These are phyloP conservation scores for Silurus glanis DNA, from an alignment of 2,113 vertebrate genomes.

Conservation along the genomic window DNA sequence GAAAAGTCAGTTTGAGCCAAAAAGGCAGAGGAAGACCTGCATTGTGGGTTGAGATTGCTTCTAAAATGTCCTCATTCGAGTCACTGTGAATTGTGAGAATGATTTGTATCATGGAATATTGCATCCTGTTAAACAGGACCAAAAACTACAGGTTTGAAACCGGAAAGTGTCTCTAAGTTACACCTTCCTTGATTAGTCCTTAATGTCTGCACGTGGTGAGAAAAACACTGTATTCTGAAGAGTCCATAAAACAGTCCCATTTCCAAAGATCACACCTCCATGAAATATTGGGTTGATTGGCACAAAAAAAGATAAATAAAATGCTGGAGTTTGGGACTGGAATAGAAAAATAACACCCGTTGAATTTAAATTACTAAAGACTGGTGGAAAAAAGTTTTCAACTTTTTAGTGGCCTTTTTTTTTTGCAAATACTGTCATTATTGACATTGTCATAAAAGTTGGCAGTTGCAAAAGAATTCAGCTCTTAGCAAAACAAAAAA, in stretches of 20 bases:
- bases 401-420: conserved; percentile 75
- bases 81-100: conserved; percentile 49
- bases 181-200: conserved; percentile 49
- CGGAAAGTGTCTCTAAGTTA: conserved; percentile 55
- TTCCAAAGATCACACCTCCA: conserved; percentile 71
- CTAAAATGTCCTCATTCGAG: conserved; percentile 58
- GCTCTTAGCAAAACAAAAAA: conserved; percentile 84
- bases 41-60: conserved; percentile 69
- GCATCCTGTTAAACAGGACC: conserved; percentile 70
- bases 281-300: conserved; percentile 67
- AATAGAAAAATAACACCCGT: conserved; percentile 78
- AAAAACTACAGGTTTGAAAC: conserved; percentile 29
- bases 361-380: conserved; percentile 72
- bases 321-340: conserved; percentile 62
- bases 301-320: conserved; percentile 74
- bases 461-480: conserved; percentile 84
- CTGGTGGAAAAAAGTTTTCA: conserved; percentile 69
- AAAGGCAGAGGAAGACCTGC: conserved; percentile 74
- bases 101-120: conserved; percentile 52
- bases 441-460: conserved; percentile 82
- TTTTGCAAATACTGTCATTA: conserved; percentile 82
- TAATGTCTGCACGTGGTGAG: conserved; percentile 13
- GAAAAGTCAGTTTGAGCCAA: conserved; percentile 66
- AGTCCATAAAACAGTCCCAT: conserved; percentile 67
- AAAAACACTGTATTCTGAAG: conserved; percentile 3